Percentiles rank a stretch among this genome's conserved stretches.
Conservation (phyloP, 2,888 invertebrate species). For the Poecilobothrus nobilitatus region DNA sequence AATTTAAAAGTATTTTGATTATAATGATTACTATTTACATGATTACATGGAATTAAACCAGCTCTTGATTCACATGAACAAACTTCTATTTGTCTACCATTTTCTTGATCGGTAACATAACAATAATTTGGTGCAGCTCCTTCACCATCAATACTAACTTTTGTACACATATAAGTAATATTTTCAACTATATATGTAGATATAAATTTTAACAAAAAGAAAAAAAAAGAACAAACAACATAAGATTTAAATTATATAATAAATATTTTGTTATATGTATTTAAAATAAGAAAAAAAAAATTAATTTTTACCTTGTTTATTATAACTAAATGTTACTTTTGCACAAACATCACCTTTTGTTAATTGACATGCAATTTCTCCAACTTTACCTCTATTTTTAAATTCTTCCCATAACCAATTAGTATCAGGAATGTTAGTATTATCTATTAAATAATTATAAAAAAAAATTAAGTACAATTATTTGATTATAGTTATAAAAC, state of each 20-base stretch:
- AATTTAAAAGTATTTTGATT: not conserved
- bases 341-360: conserved; percentile 56
- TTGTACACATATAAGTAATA: conserved; percentile 61
- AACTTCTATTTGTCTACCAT: conserved; percentile 46
- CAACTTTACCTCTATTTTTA: conserved; percentile 29
- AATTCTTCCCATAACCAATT: conserved; percentile 53
- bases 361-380: conserved; percentile 50
- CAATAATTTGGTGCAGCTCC: conserved; percentile 51
- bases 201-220: not conserved
- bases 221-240: too few species aligned
- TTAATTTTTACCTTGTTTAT: conserved; percentile 47
- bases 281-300: not conserved
- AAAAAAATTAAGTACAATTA: not conserved
- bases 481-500: not conserved
- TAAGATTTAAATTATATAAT: too few species aligned
- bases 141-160: conserved; percentile 48
- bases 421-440: conserved; percentile 55
- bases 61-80: conserved; percentile 46
- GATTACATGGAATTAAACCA: conserved; percentile 45
- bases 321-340: conserved; percentile 54
- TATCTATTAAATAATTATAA: conserved; percentile 42
- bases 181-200: conserved; percentile 51
- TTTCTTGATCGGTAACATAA: conserved; percentile 46
- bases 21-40: conserved; percentile 15
- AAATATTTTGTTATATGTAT: too few species aligned